Evolutionary conservation across 2,113 vertebrate species (phyloP), one percentile per base, ranked within the genome.

Genomic region (Arenaria interpres): DNA sequence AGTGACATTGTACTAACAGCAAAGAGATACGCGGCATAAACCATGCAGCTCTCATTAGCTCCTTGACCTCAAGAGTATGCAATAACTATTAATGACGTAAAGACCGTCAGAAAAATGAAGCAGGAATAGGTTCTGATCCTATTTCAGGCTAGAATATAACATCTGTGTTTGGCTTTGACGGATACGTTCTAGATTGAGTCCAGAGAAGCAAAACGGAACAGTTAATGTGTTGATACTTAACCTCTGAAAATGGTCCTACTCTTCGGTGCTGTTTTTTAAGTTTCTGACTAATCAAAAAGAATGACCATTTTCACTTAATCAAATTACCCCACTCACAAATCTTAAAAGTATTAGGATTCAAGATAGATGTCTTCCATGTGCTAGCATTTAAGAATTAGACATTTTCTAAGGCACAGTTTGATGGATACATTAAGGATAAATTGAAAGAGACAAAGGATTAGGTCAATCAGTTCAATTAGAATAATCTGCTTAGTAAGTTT

Each of bases 401-500:
- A 10, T 45, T 93, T 75, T 71, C 33, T 62, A 45, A 72, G 57
- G 41, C 39, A 43, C 43, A 87, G 60, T 22, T 35, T 77, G 88
- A 72, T 64, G 68, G 85, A 56, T 68, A 81, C 41, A 62, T 86
- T 46, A 79, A 92, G 43, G 59, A 45, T 86, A 85, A 85, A 91
- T 45, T 71, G 60, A 92, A 86, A 81, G 51, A 79, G 62, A n/a
- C 23, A 84, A 59, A 81, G 73, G 68, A 74, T 27, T 87, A 73
- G 51, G 72, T 84, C 90, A 93, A 74, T 68, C 19, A 3, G 80
- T 93, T 92, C 85, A 84, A 90, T 89, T 59, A 78, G 76, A 94
- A 86, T 81, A 60, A 84, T 60, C 43, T 94, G 90, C 92, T 84
- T 86, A 87, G 80, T 85, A 96, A 78, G 89, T 84, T 94, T 95